phyloP scores from a whole-genome alignment of 2,113 vertebrate genomes.

The Mixornis gularis region DNA sequence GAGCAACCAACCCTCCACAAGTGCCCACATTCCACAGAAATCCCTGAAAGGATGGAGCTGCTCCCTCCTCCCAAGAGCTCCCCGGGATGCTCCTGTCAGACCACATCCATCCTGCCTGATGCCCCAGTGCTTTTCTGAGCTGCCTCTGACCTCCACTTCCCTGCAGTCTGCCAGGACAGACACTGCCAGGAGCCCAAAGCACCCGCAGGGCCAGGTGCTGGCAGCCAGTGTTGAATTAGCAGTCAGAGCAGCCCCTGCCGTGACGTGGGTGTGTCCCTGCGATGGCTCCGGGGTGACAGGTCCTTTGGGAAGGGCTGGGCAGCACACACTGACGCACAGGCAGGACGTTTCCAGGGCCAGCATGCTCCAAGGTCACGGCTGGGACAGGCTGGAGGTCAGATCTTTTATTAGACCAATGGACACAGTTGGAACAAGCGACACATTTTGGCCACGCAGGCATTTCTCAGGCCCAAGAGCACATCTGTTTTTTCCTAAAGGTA shows the following conservation, averaged over 20 bases:
- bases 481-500: conserved; percentile 43
- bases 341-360: neutral
- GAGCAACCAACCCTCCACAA: accelerated
- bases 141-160: neutral
- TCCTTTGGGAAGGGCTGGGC: neutral
- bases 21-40: neutral
- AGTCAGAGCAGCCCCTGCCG: neutral
- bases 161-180: neutral
- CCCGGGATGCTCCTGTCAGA: neutral
- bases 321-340: neutral
- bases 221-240: neutral
- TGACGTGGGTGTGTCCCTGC: accelerated
- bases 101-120: neutral
- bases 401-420: conserved; percentile 34
- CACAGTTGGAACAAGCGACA: conserved; percentile 1
- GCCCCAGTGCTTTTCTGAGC: neutral
- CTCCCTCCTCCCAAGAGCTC: neutral
- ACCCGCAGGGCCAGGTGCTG: neutral
- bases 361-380: neutral
- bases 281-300: accelerated
- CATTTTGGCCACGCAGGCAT: neutral
- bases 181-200: neutral
- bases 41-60: neutral
- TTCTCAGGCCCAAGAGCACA: neutral
- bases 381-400: neutral